Evolutionary conservation across 2,888 invertebrate genomes (phyloP), one percentile per base, ranked within the genome.

Genomic region (Drosophila multiciliata): DNA sequence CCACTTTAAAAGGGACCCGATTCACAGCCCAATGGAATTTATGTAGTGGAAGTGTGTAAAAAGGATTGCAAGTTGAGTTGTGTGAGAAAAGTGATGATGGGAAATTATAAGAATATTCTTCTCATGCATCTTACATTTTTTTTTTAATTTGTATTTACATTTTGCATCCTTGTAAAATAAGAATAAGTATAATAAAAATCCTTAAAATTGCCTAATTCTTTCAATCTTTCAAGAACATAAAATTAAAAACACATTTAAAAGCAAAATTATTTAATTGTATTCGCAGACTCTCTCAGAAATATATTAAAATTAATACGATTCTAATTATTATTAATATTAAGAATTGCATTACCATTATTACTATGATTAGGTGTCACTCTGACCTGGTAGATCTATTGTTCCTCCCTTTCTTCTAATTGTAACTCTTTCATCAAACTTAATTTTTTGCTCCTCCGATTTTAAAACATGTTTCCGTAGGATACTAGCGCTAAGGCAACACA

Each of bases 1-100:
- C 84, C 62, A 82, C 73, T 76, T 82, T 64, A 32, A 49, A 57
- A 73, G 53, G 63, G 59, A 62, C 40, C 38, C 49, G 33, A 35
- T 40, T 67, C 50, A 11, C 69, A 65, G 48, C 40, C 35, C 36
- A 17, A 23, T 45, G 32, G 61, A 77, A 49, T 87, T 87, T 85
- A 85, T 87, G 86, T 78, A 80, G 73, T 87, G 82, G 88, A 87
- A 87, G 75, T 71, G 64, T 71, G 62, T 73, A 66, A 80, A 80
- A 80, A 72, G 67, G 66, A 73, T 76, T 60, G 61, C 54, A 40
- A 58, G 15, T 36, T 63, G 60, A 60, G 35, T 60, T 73, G 71
- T 83, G 84, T 86, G 83, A 79, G 86, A 86, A 85, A 67, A 54
- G 26, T 32, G 1, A 32, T 26, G 48, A 58, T 58, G 57, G 35